Evolutionary conservation across 2,888 invertebrate genomes (phyloP), one percentile per base, ranked within the genome.

Genomic region (Tetramorium bicarinatum): DNA sequence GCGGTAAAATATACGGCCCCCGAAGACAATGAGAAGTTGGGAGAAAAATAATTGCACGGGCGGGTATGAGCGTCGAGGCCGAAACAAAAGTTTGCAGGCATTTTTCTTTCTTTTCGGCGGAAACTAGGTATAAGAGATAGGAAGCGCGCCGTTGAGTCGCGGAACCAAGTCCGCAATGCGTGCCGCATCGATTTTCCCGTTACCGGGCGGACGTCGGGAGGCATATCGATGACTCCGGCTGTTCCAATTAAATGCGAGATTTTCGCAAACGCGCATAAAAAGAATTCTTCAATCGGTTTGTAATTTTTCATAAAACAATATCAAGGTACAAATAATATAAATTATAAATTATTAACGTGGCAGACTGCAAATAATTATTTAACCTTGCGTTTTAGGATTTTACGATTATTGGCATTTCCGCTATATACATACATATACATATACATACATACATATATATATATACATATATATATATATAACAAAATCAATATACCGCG

Each of bases 61-160:
- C 49, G 71, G 44, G 66, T 6, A 44, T 59, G 74, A 38, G 62
- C 34, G 81, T 52, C 44, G 34, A 77, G 75, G 56, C 66, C 54
- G 74, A 76, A 56, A 83, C 41, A 49, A 82, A 85, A 80, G 83
- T 87, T 89, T 54, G 59, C 66, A 34, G 82, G 84, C 85, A 79
- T 84, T 89, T 89, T 86, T 83, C 84, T 82, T 77, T 75, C 71
- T 59, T 75, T 84, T 86, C 72, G 66, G 41, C 75, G 84, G 84
- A 81, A 88, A 88, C 81, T 88, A 74, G 82, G 89, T 76, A 84
- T 85, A 87, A 85, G 84, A 79, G 84, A 86, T 84, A 76, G 83
- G 77, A 76, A 62, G 56, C 81, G 82, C 81, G 75, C 87, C 85
- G 84, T 87, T 87, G 84, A 85, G 47, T 41, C 84, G 61, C 67